Evolutionary conservation across 2,888 invertebrate genomes (phyloP).

Genomic region (Nephrotoma appendiculata): DNA sequence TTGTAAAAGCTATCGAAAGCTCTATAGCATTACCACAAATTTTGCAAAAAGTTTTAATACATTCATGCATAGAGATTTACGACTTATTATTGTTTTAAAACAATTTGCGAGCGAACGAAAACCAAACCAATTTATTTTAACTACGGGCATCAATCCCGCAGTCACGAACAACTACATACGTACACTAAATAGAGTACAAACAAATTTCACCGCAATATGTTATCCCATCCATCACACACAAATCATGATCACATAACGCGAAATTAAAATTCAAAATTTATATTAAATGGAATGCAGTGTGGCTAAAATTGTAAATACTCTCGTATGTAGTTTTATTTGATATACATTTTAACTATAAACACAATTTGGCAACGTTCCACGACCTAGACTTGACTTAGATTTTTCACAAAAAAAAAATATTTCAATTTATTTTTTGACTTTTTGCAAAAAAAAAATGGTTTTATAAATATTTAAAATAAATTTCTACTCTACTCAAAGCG

Average conservation of each 20-base stretch:
- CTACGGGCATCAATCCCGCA: neutral
- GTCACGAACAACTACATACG: neutral
- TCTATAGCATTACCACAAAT: too few species aligned
- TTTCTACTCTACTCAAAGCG: neutral
- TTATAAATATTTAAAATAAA: neutral
- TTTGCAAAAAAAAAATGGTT: neutral
- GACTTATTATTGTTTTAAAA: too few species aligned
- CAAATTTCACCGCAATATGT: neutral
- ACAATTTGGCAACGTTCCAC: neutral
- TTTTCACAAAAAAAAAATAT: neutral
- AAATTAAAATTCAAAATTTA: neutral
- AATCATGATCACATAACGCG: neutral
- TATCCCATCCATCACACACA: neutral
- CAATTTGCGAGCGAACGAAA: too few species aligned
- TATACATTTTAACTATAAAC: neutral
- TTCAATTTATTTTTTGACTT: neutral
- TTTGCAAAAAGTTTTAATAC: too few species aligned
- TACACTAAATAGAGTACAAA: neutral
- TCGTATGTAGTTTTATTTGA: neutral
- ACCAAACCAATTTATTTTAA: neutral
- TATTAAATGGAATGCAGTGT: neutral
- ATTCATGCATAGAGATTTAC: too few species aligned
- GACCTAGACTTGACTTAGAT: neutral
- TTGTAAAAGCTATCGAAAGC: too few species aligned
- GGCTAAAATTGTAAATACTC: neutral